These are phyloP conservation scores for Carettochelys insculpta DNA, from an alignment of 2,113 vertebrate genomes.

Conservation along the genomic window DNA sequence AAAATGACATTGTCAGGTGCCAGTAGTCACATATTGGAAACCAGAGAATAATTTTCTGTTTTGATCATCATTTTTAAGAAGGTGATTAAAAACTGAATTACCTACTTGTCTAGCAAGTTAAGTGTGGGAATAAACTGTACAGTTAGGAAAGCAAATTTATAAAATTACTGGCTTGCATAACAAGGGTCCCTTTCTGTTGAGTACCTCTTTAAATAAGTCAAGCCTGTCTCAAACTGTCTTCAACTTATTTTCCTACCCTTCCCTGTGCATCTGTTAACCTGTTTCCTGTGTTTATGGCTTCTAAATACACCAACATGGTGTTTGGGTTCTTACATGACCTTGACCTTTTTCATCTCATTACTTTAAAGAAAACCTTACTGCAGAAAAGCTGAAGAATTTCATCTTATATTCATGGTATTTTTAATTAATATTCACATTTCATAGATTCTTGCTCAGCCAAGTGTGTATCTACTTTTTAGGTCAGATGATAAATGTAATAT, in stretches of 20 bases:
- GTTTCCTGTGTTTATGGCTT: background rate
- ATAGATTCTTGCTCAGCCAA: slow-evolving; percentile 48
- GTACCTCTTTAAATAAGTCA: background rate
- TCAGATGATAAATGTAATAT: slow-evolving; percentile 21
- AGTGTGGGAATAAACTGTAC: background rate
- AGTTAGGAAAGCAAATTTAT: background rate
- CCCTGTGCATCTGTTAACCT: background rate
- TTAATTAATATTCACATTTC: slow-evolving; percentile 51
- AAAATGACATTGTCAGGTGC: slow-evolving; percentile 7
- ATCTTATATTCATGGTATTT: slow-evolving; percentile 30
- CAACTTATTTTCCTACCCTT: background rate
- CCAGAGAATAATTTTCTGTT: background rate
- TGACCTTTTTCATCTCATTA: slow-evolving; percentile 5
- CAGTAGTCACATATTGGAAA: background rate
- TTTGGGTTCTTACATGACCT: slow-evolving; percentile 22
- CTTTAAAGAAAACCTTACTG: slow-evolving; percentile 21
- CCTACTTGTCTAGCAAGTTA: background rate
- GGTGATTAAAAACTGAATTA: background rate
- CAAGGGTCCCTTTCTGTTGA: slow-evolving; percentile 1
- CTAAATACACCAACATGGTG: slow-evolving; percentile 2
- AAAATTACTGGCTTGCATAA: background rate
- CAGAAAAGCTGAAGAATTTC: slow-evolving; percentile 25
- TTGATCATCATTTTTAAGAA: background rate
- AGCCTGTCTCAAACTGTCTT: background rate
- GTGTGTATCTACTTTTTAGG: background rate